phyloP scores from a whole-genome alignment of 2,797 vertebrate genomes.

The Pelodytes ibericus region DNA sequence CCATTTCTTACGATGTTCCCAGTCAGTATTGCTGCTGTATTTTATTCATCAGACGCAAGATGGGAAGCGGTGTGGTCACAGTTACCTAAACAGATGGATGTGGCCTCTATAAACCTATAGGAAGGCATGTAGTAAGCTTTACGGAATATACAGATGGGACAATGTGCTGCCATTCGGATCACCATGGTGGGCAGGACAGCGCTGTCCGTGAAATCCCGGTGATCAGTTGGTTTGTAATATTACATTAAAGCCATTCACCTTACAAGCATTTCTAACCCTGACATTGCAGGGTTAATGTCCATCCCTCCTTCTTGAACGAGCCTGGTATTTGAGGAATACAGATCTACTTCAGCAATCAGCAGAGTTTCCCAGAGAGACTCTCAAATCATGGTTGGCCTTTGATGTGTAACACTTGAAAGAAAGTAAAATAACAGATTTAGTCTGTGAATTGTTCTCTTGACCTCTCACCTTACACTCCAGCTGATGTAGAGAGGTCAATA shows the following conservation, averaged over 20 bases:
- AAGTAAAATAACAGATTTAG: neutral
- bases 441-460: neutral
- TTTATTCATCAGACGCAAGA: no score
- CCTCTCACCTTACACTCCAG: neutral
- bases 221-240: neutral
- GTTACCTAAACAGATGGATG: no score
- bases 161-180: no score
- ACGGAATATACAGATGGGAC: no score
- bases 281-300: neutral
- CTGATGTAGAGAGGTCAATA: neutral
- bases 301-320: neutral
- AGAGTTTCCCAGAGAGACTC: conserved; percentile 1
- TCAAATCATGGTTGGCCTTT: neutral
- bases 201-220: neutral
- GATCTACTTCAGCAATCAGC: conserved; percentile 2
- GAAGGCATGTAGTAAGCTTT: no score
- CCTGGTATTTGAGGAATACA: neutral
- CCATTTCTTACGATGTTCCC: no score
- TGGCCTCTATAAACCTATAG: no score
- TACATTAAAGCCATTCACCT: neutral
- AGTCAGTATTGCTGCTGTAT: no score
- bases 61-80: no score
- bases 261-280: neutral
- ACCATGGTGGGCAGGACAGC: no score
- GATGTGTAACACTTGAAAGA: conserved; percentile 1